A percentile compares a stretch with the other conserved stretches of the same genome.
Conservation (phyloP, 2,797 vertebrate species). For the Notolepis coatsorum region DNA sequence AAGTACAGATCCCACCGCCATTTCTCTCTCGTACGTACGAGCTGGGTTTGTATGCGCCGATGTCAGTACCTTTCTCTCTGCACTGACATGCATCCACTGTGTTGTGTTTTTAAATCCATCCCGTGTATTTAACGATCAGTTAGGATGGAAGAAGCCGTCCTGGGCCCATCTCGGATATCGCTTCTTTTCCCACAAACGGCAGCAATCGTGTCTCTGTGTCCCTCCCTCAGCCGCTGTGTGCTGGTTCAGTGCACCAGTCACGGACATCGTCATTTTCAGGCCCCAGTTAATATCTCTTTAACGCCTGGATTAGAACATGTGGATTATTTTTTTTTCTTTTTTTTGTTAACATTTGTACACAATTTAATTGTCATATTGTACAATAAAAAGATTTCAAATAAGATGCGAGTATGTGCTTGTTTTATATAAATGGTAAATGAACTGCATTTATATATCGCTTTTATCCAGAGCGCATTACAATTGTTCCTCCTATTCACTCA, state of each 20-base stretch:
- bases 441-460: too few species aligned
- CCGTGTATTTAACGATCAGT: conserved; percentile 32
- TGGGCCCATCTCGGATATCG: conserved; percentile 4
- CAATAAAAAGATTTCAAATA: conserved; percentile 72
- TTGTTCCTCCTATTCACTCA: too few species aligned
- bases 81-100: conserved; percentile 17
- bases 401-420: background rate
- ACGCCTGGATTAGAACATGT: conserved; percentile 31
- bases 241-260: conserved; percentile 40
- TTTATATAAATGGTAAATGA: too few species aligned
- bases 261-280: conserved; percentile 58
- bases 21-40: background rate
- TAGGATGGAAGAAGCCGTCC: conserved; percentile 25
- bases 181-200: conserved; percentile 8
- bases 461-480: too few species aligned
- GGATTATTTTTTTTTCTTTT: conserved; percentile 28
- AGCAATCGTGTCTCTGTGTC: conserved; percentile 15
- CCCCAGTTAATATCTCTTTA: conserved; percentile 48
- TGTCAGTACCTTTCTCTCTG: conserved; percentile 35
- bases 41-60: conserved; percentile 33
- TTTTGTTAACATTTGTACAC: conserved; percentile 76
- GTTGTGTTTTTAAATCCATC: conserved; percentile 18
- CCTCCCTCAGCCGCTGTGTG: conserved; percentile 16
- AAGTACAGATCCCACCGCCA: conserved; percentile 15
- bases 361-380: conserved; percentile 76